These are phyloP conservation scores for Masnerella sp. DNA, from an alignment of 2,888 invertebrate species.

Conservation along the genomic window DNA sequence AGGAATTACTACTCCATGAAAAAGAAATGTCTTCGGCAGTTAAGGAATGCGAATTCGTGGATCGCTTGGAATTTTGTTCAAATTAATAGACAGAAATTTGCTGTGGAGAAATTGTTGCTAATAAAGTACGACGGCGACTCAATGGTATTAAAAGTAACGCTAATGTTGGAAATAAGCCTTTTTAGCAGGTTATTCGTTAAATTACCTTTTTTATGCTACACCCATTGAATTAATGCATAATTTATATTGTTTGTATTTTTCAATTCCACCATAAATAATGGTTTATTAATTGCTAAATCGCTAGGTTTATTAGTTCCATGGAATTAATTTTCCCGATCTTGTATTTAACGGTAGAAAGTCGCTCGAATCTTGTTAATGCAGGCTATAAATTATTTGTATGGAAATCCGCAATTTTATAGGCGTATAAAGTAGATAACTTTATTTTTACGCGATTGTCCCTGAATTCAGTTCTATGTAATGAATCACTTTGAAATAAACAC, in stretches of 20 bases:
- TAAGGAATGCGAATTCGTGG: constrained; percentile 6
- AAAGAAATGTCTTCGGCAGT: too few relatives aligned
- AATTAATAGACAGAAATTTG: constrained; percentile 1
- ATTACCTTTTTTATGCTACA: background rate
- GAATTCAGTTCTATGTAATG: constrained; percentile 30
- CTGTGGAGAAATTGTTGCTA: background rate
- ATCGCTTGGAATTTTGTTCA: background rate
- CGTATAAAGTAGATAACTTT: constrained; percentile 31
- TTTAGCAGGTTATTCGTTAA: too few relatives aligned
- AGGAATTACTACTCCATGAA: too few relatives aligned
- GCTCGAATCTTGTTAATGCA: constrained; percentile 22
- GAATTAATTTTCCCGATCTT: constrained; percentile 35
- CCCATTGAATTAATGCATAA: constrained; percentile 11
- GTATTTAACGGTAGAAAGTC: constrained; percentile 36
- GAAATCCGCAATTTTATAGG: constrained; percentile 37
- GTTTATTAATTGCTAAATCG: constrained; percentile 28
- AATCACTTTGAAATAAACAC: constrained; percentile 35
- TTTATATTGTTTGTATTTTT: constrained; percentile 11
- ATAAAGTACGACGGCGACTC: background rate
- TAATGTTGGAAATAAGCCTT: constrained; percentile 5
- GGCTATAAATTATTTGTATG: constrained; percentile 29
- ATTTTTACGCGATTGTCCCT: constrained; percentile 41
- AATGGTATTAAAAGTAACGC: background rate
- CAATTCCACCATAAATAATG: constrained; percentile 11
- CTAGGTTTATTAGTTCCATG: constrained; percentile 29